Conservation (phyloP, 2,113 vertebrate genomes). For the Desmodus rotundus region DNA sequence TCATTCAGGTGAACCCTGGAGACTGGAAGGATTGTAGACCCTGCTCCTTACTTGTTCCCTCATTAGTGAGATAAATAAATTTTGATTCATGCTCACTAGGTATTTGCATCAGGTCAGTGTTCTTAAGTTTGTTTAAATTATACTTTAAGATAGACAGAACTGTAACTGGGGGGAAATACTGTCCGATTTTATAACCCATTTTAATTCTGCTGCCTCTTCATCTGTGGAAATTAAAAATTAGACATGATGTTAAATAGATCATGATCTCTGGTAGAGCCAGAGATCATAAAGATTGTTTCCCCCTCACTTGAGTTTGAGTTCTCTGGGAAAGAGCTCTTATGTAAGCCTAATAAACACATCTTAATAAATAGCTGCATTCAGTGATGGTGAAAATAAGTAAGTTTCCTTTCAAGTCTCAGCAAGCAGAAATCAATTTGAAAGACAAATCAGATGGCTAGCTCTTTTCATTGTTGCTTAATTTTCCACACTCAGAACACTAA, state of each 20-base stretch:
- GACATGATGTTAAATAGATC: neutral
- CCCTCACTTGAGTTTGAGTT: neutral
- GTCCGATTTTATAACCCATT: neutral
- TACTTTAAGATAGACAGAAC: neutral
- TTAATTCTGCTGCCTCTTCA: neutral
- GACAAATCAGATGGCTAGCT: constrained; percentile 29
- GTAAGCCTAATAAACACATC: constrained; percentile 60
- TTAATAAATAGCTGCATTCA: constrained; percentile 54
- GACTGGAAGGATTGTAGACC: neutral
- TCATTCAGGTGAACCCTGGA: neutral
- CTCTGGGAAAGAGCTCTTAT: constrained; percentile 43
- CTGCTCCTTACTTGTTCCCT: neutral
- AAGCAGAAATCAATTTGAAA: constrained; percentile 58
- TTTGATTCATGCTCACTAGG: neutral
- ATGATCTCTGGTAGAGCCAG: neutral
- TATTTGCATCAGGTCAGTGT: neutral
- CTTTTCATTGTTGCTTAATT: constrained; percentile 51
- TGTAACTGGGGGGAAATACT: neutral
- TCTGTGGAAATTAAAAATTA: constrained; percentile 11
- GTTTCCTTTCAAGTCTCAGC: constrained; percentile 60
- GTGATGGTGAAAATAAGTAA: constrained; percentile 6
- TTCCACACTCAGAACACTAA: constrained; percentile 24
- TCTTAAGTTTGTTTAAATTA: constrained; percentile 15
- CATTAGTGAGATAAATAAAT: neutral
- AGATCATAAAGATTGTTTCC: constrained; percentile 9